Percentiles rank a stretch among this genome's conserved stretches.
phyloP scores from a whole-genome alignment of 2,888 invertebrate species.

The Griposia aprilina region DNA sequence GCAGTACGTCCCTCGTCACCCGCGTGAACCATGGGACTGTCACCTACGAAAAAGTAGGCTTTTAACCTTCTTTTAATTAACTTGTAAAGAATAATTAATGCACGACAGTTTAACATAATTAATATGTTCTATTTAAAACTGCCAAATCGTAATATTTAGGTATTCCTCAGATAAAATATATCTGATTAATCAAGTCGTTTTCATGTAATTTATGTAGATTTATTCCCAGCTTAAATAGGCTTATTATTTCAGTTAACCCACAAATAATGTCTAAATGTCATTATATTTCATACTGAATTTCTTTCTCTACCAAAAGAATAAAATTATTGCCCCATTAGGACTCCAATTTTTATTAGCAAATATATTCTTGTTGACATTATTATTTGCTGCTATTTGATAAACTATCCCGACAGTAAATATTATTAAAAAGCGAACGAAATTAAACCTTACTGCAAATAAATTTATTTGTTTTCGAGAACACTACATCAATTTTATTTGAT shows the following conservation, averaged over 20 bases:
- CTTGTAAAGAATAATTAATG: too few relatives aligned
- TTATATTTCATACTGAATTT: constrained; percentile 29
- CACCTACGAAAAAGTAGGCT: too few relatives aligned
- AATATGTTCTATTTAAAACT: too few relatives aligned
- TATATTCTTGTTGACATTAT: constrained; percentile 24
- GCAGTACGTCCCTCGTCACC: too few relatives aligned
- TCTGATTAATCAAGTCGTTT: background rate
- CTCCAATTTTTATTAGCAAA: constrained; percentile 29
- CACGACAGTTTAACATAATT: too few relatives aligned
- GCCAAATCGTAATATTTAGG: too few relatives aligned
- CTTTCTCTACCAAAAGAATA: background rate
- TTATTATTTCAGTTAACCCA: background rate
- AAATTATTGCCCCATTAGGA: constrained; percentile 23
- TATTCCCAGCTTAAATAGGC: background rate
- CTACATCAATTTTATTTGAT: background rate
- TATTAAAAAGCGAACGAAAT: constrained; percentile 16
- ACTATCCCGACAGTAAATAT: constrained; percentile 28
- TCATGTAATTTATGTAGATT: background rate
- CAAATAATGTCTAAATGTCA: constrained; percentile 7
- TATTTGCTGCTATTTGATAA: constrained; percentile 18
- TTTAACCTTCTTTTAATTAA: too few relatives aligned
- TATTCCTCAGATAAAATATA: background rate
- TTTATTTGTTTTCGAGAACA: constrained; percentile 33
- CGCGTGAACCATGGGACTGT: too few relatives aligned
- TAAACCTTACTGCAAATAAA: constrained; percentile 8